Evolutionary conservation across 2,797 vertebrate species (phyloP), one percentile per base, ranked within the genome.

Genomic region (Pogonophryne albipinna): DNA sequence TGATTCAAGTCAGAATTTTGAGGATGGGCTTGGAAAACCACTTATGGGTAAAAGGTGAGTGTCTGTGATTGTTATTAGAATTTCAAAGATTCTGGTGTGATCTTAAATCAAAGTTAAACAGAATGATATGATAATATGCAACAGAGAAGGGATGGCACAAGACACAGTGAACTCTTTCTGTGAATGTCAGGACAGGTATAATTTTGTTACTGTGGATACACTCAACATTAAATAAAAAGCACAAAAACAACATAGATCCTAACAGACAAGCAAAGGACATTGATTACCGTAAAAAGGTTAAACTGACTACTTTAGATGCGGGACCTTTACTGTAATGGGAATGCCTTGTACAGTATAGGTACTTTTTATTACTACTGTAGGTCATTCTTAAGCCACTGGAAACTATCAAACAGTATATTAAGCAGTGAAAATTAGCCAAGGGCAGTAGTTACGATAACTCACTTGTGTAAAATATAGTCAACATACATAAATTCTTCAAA

Each of bases 131-230:
- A 47, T 31, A 68, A 59, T n/a, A 65, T 57, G 49, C 59, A 38
- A 83, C 20, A 52, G 55, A 50, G 58, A 66, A 45, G 61, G 69
- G 76, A 85, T 17, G 14, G 38, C 74, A 87, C 79, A 66, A 74
- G 51, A 82, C 3, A 85, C 55, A 65, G 45, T 82, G 61, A 58
- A 71, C 2, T 19, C 55, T 76, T 66, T 76, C 64, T 81, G 63
- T 66, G 16, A 61, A 81, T 60, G 51, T 50, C 23, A 45, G 69
- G 64, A 59, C 27, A 27, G 53, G 0, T 49, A 19, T 63, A 38
- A 66, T 59, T 62, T 76, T 66, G 62, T 82, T 76, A 41, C 3
- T n/a, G 27, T 27, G 27, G 59, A 50, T 47, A 65, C 59, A 82
- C 60, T 57, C 15, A 83, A 66, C 46, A 46, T 34, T 63, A 6